phyloP scores from a whole-genome alignment of 1,140 invertebrate species.

The Drosophila carrolli region DNA sequence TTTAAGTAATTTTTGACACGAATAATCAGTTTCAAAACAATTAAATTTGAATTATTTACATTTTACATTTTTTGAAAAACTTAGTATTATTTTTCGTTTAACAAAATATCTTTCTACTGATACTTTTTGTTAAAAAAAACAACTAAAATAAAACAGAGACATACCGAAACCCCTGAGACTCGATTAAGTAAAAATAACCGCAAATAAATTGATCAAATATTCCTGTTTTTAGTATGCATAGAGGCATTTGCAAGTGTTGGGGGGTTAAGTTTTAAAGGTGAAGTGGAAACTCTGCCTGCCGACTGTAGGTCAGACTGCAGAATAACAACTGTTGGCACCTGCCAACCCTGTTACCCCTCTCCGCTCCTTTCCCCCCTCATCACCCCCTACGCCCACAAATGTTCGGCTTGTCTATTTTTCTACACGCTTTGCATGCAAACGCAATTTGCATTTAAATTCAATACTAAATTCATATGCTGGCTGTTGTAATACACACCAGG shows the following conservation, averaged over 20 bases:
- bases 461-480: conserved; percentile 81
- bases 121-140: too few species aligned
- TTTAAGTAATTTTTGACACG: too few species aligned
- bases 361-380: too few species aligned
- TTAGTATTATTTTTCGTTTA: not conserved
- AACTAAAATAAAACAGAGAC: not conserved
- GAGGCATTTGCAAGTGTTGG: conserved; percentile 22
- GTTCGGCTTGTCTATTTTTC: conserved; percentile 64
- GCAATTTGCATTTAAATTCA: conserved; percentile 83
- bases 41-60: too few species aligned
- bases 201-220: conserved; percentile 38
- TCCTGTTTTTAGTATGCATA: conserved; percentile 16
- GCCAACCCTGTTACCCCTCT: conserved; percentile 1
- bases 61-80: too few species aligned
- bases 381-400: not conserved
- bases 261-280: conserved; percentile 29
- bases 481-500: conserved; percentile 72
- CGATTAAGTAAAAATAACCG: not conserved
- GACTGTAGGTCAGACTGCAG: conserved; percentile 16
- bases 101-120: not conserved
- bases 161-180: not conserved
- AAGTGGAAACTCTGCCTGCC: conserved; percentile 5
- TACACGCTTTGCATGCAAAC: conserved; percentile 78
- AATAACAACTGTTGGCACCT: conserved; percentile 41
- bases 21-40: too few species aligned